phyloP scores from a whole-genome alignment of 2,797 vertebrate genomes.

The Siniperca obscura region DNA sequence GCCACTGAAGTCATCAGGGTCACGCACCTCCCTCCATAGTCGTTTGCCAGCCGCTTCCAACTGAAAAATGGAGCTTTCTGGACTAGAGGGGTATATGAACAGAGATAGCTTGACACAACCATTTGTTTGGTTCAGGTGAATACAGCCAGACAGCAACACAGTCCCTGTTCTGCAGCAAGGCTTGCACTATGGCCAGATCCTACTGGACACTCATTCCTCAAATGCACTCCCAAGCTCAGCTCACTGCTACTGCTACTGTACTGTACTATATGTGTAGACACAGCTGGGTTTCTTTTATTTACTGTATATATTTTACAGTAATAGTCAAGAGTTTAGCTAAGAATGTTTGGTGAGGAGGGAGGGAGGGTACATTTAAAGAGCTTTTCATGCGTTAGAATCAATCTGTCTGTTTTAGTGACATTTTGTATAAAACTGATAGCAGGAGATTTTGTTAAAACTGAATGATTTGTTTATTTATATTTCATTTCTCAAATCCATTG shows the following conservation, averaged over 20 bases:
- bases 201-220: conserved; percentile 78
- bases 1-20: conserved; percentile 82
- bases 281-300: conserved; percentile 20
- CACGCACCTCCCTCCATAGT: conserved; percentile 74
- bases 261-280: conserved; percentile 23
- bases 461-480: neutral
- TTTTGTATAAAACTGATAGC: neutral
- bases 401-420: neutral
- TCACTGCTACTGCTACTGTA: conserved; percentile 43
- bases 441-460: neutral
- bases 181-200: conserved; percentile 75
- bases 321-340: conserved; percentile 2
- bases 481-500: neutral
- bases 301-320: neutral
- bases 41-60: conserved; percentile 72
- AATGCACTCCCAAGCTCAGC: conserved; percentile 38
- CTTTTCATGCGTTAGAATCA: neutral
- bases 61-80: conserved; percentile 83
- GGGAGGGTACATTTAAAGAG: neutral
- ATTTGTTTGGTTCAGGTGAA: conserved; percentile 86
- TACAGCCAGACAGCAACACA: conserved; percentile 78
- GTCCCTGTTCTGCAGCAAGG: conserved; percentile 70
- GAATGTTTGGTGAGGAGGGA: neutral
- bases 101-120: conserved; percentile 83
- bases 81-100: conserved; percentile 79